Evolutionary conservation across 2,888 invertebrate species (phyloP).

Genomic region (Rhopalosiphum nymphaeae): DNA sequence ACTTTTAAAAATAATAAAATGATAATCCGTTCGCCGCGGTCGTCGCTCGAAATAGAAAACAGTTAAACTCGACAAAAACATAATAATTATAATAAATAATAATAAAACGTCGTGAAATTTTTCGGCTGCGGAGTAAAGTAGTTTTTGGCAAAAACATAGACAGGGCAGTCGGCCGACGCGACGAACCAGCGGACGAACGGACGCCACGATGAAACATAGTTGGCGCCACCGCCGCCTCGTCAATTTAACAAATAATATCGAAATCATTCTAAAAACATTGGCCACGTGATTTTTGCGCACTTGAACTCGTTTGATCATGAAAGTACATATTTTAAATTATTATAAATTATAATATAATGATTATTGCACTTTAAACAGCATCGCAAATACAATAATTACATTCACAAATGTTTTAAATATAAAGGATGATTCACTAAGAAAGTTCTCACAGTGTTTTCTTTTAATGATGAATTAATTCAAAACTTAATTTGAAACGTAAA

Average conservation of each 20-base stretch:
- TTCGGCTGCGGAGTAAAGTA: not conserved
- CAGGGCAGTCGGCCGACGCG: not conserved
- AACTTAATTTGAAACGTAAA: too few relatives aligned
- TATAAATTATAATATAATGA: not conserved
- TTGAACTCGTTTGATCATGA: not conserved
- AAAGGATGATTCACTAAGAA: too few relatives aligned
- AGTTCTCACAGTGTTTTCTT: too few relatives aligned
- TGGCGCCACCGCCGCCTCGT: not conserved
- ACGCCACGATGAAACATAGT: not conserved
- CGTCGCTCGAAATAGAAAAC: not conserved
- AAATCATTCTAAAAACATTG: not conserved
- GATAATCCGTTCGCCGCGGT: not conserved
- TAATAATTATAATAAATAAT: not conserved
- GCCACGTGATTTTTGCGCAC: not conserved
- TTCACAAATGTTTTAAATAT: not conserved
- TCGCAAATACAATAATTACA: not conserved
- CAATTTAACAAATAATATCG: not conserved
- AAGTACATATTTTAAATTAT: not conserved
- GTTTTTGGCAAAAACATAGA: constrained; percentile 5
- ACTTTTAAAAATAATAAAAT: not conserved
- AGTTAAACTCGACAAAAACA: not conserved
- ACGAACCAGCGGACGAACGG: not conserved
- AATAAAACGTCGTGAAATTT: not conserved
- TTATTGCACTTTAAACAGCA: not conserved
- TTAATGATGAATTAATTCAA: too few relatives aligned